Evolutionary conservation across 2,797 vertebrate species (phyloP).

Genomic region (Capromys pilorides): DNA sequence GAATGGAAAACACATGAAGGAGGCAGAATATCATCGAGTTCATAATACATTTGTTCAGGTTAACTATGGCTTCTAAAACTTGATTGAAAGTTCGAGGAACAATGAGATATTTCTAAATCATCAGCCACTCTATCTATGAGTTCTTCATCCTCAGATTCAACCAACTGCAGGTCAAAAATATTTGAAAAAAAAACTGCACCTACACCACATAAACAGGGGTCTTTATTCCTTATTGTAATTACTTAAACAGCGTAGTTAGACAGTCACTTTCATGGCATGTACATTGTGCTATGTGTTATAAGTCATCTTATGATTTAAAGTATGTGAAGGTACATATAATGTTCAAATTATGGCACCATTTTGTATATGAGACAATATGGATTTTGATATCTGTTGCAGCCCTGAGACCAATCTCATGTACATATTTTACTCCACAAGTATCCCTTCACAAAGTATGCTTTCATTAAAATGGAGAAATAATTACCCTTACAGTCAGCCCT

Average conservation of each 20-base stretch:
- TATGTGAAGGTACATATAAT: neutral
- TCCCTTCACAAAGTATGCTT: neutral
- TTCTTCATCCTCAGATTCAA: neutral
- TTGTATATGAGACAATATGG: neutral
- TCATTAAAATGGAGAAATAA: neutral
- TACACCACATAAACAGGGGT: too few species aligned
- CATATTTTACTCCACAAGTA: neutral
- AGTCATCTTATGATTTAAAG: neutral
- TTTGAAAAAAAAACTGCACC: neutral
- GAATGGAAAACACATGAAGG: neutral
- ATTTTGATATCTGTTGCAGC: neutral
- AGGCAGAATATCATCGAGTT: neutral
- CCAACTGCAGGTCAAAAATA: neutral
- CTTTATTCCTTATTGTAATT: neutral
- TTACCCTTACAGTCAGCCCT: neutral
- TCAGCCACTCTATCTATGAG: too few species aligned
- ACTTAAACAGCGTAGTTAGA: too few species aligned
- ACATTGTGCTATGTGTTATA: too few species aligned
- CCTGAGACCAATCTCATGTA: neutral
- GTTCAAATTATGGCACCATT: neutral
- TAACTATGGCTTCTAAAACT: neutral
- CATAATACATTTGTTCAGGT: neutral
- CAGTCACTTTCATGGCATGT: too few species aligned
- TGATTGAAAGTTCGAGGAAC: neutral
- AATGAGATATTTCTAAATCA: neutral